A percentile compares a stretch with the other conserved stretches of the same genome.
phyloP scores from a whole-genome alignment of 2,113 vertebrate species.

The Siniperca chuatsi region DNA sequence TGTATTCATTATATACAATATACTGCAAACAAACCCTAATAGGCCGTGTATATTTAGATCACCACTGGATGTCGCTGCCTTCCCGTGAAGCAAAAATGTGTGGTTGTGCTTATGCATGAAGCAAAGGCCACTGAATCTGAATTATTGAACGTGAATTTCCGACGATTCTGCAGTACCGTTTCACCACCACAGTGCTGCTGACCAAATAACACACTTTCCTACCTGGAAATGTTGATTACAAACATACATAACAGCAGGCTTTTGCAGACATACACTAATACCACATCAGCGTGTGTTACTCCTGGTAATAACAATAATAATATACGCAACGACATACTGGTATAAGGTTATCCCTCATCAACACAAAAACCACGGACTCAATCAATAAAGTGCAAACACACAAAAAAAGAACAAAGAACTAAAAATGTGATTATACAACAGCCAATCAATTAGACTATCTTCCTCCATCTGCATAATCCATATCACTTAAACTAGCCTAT shows the following conservation, averaged over 20 bases:
- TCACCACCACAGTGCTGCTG: conserved; percentile 28
- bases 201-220: conserved; percentile 42
- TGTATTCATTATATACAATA: background rate
- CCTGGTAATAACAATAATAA: background rate
- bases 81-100: background rate
- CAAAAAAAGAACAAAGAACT: conserved; percentile 16
- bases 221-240: conserved; percentile 18
- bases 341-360: background rate
- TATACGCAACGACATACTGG: background rate
- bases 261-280: background rate
- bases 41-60: background rate
- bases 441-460: background rate
- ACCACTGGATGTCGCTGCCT: conserved; percentile 53
- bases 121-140: conserved; percentile 32
- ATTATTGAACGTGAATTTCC: conserved; percentile 45
- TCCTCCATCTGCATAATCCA: background rate
- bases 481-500: background rate
- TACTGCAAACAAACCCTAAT: background rate
- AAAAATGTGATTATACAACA: background rate
- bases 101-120: background rate
- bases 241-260: background rate
- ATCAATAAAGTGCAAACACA: background rate
- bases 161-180: conserved; percentile 47
- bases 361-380: background rate
- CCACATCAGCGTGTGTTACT: too few relatives aligned